Base-by-base conservation (phyloP, 2,888 invertebrate species). In the Melieria crassipennis region DNA sequence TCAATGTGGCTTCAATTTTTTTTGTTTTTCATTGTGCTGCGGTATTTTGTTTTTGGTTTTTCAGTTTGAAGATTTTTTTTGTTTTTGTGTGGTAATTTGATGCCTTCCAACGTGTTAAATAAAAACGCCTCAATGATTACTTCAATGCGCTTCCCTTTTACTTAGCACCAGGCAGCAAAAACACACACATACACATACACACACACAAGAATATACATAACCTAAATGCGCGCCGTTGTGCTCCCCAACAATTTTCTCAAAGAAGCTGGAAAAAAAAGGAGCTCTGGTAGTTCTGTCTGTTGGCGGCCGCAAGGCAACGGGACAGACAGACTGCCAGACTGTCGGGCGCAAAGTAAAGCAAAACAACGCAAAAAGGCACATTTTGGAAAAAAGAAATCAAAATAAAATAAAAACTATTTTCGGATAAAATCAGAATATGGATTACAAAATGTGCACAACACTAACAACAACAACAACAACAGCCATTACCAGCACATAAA, bases 101-200 rank as follows among this genome's bases (percentile, higher is more conserved):
- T 82, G 80, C 81, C 79, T 76, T 76, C 75, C 79, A 78, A 78
- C 80, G 81, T 80, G 81, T 81, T 81, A 81, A 81, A 78, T 78
- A 79, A 79, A 78, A 80, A 80, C 81, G 81, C 81, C 81, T 81
- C 80, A 79, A 77, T 80, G 79, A 79, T 79, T 80, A 80, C 78
- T 79, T 80, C 75, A 78, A 78, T 78, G 76, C 78, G 79, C 76
- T 78, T 77, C 79, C 80, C 77, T 81, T 80, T 79, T 79, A 79
- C 79, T 80, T 79, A 75, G 65, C 73, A 71, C 60, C 55, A 74
- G 65, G 67, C 71, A 71, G 66, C 71, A 70, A 64, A 72, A 71
- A 73, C 72, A 57, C 64, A 57, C 65, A 61, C 55, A 69, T 55
- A 48, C 43, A 73, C 72, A 57, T 61, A 57, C 65, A 61, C 55